Evolutionary conservation across 2,113 vertebrate species (phyloP), one percentile per base, ranked within the genome.

Genomic region (Nicator chloris): DNA sequence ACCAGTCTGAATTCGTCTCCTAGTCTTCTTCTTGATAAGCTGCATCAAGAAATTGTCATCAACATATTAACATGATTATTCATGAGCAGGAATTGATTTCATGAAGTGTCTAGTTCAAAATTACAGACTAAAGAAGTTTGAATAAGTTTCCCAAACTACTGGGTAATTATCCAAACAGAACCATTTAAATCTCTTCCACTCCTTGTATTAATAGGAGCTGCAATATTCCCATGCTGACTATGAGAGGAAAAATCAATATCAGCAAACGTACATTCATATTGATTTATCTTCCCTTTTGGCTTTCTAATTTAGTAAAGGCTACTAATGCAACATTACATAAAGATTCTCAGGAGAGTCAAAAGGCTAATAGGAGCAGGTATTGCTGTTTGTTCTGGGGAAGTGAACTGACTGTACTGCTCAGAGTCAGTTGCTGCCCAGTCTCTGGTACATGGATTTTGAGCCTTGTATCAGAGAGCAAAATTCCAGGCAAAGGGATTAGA

Each of bases 271-370:
- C 80, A 95, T 95, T 90, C 59, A n/a, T 95, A 96, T 96, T 93
- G 96, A 97, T 96, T 96, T 96, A 93, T 97, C 78, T 88, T 95
- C 93, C 94, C 86, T 92, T 96, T 79, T 93, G 95, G 69, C 59
- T 96, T 92, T 91, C 95, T 92, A 97, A 96, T 96, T 97, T 95
- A 96, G 95, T 94, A 92, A 97, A 82, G 93, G 94, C 85, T 96
- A 61, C 93, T 92, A 95, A 93, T 90, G 82, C 81, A 90, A 94
- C 76, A 66, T 88, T 96, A 90, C 82, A 95, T 92, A 96, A 96
- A 96, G 96, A 94, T 96, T 84, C 94, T 95, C 92, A 57, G 92
- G 92, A 92, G 90, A 95, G 35, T 26, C 40, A 27, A 82, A 85
- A 31, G 51, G 80, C 87, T 91, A 77, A 81, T 65, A 85, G 51